phyloP scores from a whole-genome alignment of 1,140 invertebrate genomes.

The Trigoniulus corallinus region DNA sequence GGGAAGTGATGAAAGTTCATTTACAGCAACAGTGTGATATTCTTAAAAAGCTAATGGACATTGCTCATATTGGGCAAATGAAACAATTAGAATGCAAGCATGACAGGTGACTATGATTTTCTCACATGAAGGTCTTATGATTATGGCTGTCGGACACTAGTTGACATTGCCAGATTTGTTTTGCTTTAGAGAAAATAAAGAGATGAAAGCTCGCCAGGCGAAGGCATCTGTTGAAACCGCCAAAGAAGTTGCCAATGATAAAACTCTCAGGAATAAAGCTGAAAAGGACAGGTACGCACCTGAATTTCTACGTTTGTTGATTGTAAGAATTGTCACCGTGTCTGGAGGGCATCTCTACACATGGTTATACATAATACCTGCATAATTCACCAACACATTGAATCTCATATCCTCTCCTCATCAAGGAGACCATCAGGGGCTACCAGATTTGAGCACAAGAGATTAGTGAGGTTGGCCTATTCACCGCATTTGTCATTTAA shows the following conservation, averaged over 20 bases:
- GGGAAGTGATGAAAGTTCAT: constrained; percentile 63
- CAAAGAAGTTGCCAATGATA: constrained; percentile 87
- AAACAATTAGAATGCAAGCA: constrained; percentile 79
- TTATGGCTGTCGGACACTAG: neutral
- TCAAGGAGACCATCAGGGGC: too few relatives aligned
- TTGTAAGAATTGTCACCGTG: constrained; percentile 1
- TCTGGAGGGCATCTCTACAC: neutral
- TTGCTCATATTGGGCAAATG: constrained; percentile 68
- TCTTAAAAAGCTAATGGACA: constrained; percentile 67
- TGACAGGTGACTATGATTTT: constrained; percentile 43
- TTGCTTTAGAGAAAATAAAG: constrained; percentile 68
- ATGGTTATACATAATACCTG: too few relatives aligned
- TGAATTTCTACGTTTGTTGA: neutral
- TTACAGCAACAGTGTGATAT: constrained; percentile 68
- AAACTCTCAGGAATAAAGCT: constrained; percentile 89
- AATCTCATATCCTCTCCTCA: too few relatives aligned
- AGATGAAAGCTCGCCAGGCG: constrained; percentile 87
- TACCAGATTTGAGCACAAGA: neutral
- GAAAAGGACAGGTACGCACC: constrained; percentile 68
- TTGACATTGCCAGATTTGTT: constrained; percentile 4
- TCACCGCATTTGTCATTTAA: neutral
- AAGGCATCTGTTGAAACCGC: constrained; percentile 93
- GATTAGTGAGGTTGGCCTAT: neutral
- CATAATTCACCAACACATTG: too few relatives aligned
- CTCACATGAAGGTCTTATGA: neutral